Evolutionary conservation across 2,888 invertebrate genomes (phyloP).

Genomic region (Tipula unca): DNA sequence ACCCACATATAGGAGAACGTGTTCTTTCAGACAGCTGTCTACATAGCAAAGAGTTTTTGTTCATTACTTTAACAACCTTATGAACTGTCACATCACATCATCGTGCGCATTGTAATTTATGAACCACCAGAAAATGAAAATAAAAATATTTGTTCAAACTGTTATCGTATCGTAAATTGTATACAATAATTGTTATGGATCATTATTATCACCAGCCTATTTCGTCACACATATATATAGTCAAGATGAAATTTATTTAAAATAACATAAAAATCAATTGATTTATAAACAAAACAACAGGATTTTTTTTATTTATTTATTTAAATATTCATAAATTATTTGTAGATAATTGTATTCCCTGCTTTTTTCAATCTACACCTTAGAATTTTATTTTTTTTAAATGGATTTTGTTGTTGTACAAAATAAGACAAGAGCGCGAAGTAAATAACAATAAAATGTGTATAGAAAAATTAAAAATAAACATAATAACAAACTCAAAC

Average conservation of each 20-base stretch:
- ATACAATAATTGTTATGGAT: not conserved
- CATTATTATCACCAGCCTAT: not conserved
- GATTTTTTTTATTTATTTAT: not conserved
- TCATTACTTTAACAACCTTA: not conserved
- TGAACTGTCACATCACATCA: not conserved
- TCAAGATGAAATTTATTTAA: not conserved
- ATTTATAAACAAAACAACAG: not conserved
- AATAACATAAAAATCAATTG: not conserved
- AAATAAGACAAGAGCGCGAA: not conserved
- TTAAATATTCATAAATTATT: not conserved
- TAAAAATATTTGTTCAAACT: not conserved
- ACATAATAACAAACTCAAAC: not conserved
- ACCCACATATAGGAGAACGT: no score
- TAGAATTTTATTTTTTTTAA: not conserved
- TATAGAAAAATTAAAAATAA: not conserved
- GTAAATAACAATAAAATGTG: not conserved
- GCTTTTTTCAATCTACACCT: constrained; percentile 14
- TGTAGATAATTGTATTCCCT: not conserved
- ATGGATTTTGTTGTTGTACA: not conserved
- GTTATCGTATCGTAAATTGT: not conserved
- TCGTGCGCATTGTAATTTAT: not conserved
- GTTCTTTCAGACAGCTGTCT: not conserved
- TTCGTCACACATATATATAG: not conserved
- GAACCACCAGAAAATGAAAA: not conserved
- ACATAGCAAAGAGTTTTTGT: not conserved